Evolutionary conservation across 2,888 invertebrate genomes (phyloP).

Genomic region (Notodonta ziczac): DNA sequence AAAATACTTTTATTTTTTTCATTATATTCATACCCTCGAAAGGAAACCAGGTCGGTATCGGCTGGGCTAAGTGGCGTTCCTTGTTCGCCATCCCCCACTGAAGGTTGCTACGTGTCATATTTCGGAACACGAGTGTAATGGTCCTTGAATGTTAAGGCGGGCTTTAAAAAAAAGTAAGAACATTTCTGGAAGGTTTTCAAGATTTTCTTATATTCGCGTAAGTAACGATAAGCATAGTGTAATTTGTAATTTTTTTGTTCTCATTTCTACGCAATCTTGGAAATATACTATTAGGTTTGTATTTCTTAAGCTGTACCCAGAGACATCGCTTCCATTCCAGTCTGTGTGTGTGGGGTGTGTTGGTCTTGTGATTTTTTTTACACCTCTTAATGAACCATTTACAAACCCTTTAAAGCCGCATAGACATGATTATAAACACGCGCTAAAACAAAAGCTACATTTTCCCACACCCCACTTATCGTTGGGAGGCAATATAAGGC

Average conservation of each 20-base stretch:
- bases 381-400: no score
- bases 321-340: no score
- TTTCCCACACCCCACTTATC: not conserved
- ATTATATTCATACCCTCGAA: not conserved
- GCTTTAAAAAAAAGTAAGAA: not conserved
- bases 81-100: slow-evolving; percentile 31
- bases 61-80: slow-evolving; percentile 34
- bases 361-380: no score
- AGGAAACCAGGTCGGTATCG: slow-evolving; percentile 1
- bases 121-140: slow-evolving; percentile 11
- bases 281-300: no score
- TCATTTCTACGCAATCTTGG: no score
- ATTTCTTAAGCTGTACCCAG: no score
- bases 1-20: not conserved
- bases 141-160: slow-evolving; percentile 2
- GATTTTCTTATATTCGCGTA: no score
- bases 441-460: not conserved
- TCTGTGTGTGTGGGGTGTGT: no score
- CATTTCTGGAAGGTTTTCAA: not conserved
- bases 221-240: no score
- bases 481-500: slow-evolving; percentile 2
- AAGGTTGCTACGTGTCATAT: slow-evolving; percentile 23
- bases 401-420: no score
- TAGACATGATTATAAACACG: no score
- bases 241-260: no score